Evolutionary conservation across 2,797 vertebrate genomes (phyloP).

Genomic region (Diplodus puntazzo): DNA sequence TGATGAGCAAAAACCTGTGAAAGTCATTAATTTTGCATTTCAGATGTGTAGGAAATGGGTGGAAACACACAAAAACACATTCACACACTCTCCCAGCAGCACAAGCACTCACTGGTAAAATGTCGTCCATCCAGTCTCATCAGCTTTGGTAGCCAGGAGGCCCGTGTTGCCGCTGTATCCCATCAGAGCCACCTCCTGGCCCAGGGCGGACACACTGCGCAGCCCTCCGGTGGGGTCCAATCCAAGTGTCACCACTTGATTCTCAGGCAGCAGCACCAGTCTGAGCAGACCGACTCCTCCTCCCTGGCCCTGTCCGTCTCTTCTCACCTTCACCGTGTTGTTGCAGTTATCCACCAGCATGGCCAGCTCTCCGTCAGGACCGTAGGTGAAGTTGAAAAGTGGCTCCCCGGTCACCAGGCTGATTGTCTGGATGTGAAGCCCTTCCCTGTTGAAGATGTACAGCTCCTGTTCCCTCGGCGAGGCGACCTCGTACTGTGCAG

Average conservation of each 20-base stretch:
- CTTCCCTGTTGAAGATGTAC: slow-evolving; percentile 95
- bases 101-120: slow-evolving; percentile 95
- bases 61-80: slow-evolving; percentile 8
- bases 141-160: slow-evolving; percentile 96
- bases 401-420: slow-evolving; percentile 97
- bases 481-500: slow-evolving; percentile 95
- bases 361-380: slow-evolving; percentile 89
- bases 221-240: slow-evolving; percentile 92
- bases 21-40: slow-evolving; percentile 42
- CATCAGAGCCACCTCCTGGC: slow-evolving; percentile 95
- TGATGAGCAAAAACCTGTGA: slow-evolving; percentile 29
- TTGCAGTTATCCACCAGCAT: slow-evolving; percentile 94
- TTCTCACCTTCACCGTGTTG: slow-evolving; percentile 93
- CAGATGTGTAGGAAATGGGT: slow-evolving; percentile 9
- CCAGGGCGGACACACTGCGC: slow-evolving; percentile 93
- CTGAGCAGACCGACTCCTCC: slow-evolving; percentile 89
- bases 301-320: slow-evolving; percentile 89
- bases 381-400: slow-evolving; percentile 97
- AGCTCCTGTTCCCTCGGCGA: slow-evolving; percentile 97
- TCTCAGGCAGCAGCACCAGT: slow-evolving; percentile 95
- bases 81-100: slow-evolving; percentile 21
- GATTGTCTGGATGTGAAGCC: slow-evolving; percentile 95
- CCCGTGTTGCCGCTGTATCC: slow-evolving; percentile 95
- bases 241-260: slow-evolving; percentile 95
- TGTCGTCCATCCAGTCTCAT: slow-evolving; percentile 99